Evolutionary conservation across 2,113 vertebrate species (phyloP).

Genomic region (Psephotus haematonotus): DNA sequence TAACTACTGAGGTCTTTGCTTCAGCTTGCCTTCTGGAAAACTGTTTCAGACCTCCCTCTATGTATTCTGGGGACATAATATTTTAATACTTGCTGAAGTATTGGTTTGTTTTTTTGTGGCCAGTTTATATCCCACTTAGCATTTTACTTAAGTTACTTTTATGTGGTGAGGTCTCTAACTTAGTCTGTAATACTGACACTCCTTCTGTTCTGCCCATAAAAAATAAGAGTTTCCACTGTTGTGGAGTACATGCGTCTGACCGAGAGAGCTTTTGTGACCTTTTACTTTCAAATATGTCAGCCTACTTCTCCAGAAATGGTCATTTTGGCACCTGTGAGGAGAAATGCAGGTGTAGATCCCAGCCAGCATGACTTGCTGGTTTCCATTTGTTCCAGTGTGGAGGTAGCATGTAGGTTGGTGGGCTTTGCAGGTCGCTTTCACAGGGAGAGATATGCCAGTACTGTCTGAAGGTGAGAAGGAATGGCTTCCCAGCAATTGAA

Average conservation of each 20-base stretch:
- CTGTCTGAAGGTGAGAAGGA: neutral
- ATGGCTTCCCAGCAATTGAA: neutral
- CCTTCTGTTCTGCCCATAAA: neutral
- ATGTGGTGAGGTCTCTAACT: neutral
- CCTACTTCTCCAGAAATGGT: neutral
- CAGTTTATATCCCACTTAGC: neutral
- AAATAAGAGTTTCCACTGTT: neutral
- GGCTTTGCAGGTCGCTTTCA: accelerated
- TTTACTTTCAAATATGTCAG: neutral
- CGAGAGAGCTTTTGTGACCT: neutral
- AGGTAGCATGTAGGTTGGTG: neutral
- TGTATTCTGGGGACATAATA: neutral
- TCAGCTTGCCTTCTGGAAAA: neutral
- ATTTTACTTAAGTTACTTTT: neutral
- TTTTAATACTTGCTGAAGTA: slow-evolving; percentile 16
- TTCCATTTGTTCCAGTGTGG: neutral
- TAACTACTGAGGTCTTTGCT: neutral
- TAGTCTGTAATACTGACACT: neutral
- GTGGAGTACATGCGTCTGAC: neutral
- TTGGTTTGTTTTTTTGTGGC: neutral
- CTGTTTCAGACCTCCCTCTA: neutral
- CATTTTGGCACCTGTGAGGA: neutral
- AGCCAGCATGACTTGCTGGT: neutral
- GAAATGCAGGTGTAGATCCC: neutral
- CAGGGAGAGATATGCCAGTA: neutral